Percentiles rank a stretch among this genome's conserved stretches.
Conservation (phyloP, 2,797 vertebrate species). For the Sebastes baramenuke region DNA sequence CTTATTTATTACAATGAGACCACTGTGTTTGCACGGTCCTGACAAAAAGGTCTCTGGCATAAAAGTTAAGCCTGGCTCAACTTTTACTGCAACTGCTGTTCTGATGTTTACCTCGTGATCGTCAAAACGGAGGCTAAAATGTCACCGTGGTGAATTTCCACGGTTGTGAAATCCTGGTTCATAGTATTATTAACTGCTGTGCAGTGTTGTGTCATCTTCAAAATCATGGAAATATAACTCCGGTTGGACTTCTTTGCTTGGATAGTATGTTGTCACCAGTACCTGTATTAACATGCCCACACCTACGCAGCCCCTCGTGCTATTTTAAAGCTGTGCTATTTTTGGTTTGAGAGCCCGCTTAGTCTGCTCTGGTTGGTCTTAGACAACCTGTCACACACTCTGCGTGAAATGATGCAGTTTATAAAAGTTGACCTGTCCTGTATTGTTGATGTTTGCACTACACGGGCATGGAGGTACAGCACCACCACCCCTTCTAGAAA, state of each 20-base stretch:
- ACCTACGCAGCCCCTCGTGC: not conserved
- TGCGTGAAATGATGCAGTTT: not conserved
- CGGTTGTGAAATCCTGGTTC: not conserved
- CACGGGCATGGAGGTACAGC: not conserved
- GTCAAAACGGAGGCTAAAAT: not conserved
- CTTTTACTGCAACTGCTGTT: not conserved
- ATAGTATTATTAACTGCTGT: not conserved
- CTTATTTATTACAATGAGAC: not conserved
- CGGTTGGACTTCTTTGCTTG: not conserved
- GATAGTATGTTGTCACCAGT: not conserved
- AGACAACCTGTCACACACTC: slow-evolving; percentile 11
- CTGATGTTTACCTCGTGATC: not conserved
- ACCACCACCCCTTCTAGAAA: not conserved
- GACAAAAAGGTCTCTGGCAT: not conserved
- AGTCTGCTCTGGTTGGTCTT: not conserved
- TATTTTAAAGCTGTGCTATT: slow-evolving; percentile 30
- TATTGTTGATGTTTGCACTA: not conserved
- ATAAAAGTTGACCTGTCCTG: not conserved
- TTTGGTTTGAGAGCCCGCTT: slow-evolving; percentile 4
- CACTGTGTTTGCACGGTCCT: not conserved
- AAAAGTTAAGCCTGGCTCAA: not conserved
- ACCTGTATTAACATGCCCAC: slow-evolving; percentile 22
- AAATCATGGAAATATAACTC: not conserved
- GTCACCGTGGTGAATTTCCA: not conserved
- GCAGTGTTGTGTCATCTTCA: not conserved